Base-by-base conservation (phyloP, 2,797 vertebrate genomes). In the Pangasius sanitwongsei region DNA sequence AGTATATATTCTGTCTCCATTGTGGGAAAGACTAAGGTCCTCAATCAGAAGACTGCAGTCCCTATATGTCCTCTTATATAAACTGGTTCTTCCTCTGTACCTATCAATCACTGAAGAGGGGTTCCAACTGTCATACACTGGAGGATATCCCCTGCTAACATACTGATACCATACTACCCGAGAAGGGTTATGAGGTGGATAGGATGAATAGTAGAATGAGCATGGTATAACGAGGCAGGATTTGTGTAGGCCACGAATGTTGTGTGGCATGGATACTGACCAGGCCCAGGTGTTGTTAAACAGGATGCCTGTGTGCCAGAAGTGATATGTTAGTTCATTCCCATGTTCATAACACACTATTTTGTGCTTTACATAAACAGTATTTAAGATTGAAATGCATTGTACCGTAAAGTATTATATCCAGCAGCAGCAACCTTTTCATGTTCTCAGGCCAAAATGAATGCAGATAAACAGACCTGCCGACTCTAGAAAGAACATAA, bases 141-240 rank as follows among this genome's bases (percentile, higher is more conserved):
- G 0, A 88, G 95, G 95, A 92, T 95, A 95, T 31, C 91, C 88
- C 0, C 0, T 0, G 0, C 0, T 31, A 2, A 8, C 83, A 77
- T 92, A 92, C 55, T 94, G 87, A 89, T 95, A 95, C 95, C 95
- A 95, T 86, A 95, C 93, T 25, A 95, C 87, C 55, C 89, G 91
- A 41, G 82, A 0, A 65, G 93, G 90, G 63, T 55, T 87, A 3
- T 0, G 0, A 0, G 94, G 94, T 77, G 94, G 93, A 86, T 93
- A 1, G 0, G 0, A 8, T 44, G 50, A 0, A 89, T 95, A 95
- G 55, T 81, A 1, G 83, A 90, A 95, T 18, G 20, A 91, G 87
- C 95, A 95, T 48, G 95, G 95, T 44, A 95, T 95, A 85, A 93
- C 91, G 23, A 95, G 86, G 53, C 95, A 95, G 86, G 95, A 95